Percentiles rank a stretch among this genome's conserved stretches.
These are phyloP conservation scores for Meda fulgida DNA, from an alignment of 2,797 vertebrate species.

Conservation along the genomic window DNA sequence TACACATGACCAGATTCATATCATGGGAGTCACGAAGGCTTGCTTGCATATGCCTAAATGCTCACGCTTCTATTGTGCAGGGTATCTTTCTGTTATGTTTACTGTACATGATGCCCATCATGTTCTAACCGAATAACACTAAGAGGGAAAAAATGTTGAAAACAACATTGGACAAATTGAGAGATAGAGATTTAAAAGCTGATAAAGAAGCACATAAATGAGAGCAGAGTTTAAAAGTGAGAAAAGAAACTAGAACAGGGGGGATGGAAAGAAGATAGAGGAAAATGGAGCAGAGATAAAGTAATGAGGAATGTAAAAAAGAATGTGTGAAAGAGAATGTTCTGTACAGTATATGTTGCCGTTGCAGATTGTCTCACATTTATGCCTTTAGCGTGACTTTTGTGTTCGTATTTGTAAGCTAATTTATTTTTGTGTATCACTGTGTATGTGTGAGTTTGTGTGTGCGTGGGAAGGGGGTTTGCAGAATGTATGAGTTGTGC, in stretches of 20 bases:
- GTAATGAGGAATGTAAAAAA: not conserved
- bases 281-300: not conserved
- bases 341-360: constrained; percentile 56
- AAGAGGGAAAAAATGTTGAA: not conserved
- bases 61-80: not conserved
- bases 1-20: not conserved
- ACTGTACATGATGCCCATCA: not conserved
- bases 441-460: constrained; percentile 34
- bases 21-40: not conserved
- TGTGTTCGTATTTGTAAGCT: constrained; percentile 30
- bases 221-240: not conserved
- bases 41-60: not conserved
- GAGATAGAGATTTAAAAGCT: not conserved
- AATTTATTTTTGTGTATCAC: constrained; percentile 33
- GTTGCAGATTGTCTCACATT: constrained; percentile 48
- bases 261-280: not conserved
- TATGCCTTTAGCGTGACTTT: constrained; percentile 34
- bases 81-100: not conserved
- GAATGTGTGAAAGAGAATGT: constrained; percentile 46
- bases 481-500: constrained; percentile 29
- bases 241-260: not conserved
- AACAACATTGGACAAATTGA: not conserved
- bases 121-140: not conserved
- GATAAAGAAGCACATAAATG: not conserved
- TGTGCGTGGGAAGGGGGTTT: constrained; percentile 43